A percentile compares a stretch with the other conserved stretches of the same genome.
Conservation (phyloP, 2,888 invertebrate species). For the Drosophila mulleri region DNA sequence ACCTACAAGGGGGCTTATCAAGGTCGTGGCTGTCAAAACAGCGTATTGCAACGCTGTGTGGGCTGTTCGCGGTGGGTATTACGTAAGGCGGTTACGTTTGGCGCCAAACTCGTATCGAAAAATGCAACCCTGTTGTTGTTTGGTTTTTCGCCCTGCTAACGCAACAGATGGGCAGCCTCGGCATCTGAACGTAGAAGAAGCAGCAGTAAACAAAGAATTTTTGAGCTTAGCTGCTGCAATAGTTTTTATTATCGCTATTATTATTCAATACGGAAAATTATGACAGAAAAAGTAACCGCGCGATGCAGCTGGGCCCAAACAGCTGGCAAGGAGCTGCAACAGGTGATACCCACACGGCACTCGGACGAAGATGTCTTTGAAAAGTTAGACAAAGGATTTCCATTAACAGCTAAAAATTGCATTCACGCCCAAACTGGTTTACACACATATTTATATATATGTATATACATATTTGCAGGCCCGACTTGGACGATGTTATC, state of each 20-base stretch:
- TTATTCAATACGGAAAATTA: conserved; percentile 9
- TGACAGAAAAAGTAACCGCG: conserved; percentile 55
- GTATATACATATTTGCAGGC: conserved; percentile 58
- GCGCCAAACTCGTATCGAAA: conserved; percentile 19
- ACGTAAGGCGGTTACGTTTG: conserved; percentile 24
- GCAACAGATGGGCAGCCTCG: conserved; percentile 29
- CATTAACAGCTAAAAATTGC: conserved; percentile 12
- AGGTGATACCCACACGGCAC: conserved; percentile 63
- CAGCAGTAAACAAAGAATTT: conserved; percentile 50
- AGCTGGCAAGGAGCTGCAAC: conserved; percentile 70
- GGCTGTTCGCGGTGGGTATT: conserved; percentile 11
- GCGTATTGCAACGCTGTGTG: conserved; percentile 29
- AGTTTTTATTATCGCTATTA: neutral
- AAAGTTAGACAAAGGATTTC: conserved; percentile 76
- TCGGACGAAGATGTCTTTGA: conserved; percentile 76
- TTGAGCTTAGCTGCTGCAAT: neutral
- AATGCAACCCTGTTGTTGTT: conserved; percentile 30
- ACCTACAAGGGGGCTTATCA: conserved; percentile 73
- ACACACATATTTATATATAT: conserved; percentile 1
- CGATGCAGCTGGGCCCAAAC: conserved; percentile 74
- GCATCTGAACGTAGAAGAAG: conserved; percentile 16
- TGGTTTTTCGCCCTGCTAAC: conserved; percentile 16
- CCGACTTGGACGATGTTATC: conserved; percentile 77
- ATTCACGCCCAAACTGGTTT: conserved; percentile 56
- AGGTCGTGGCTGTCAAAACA: conserved; percentile 68